Evolutionary conservation across 2,888 invertebrate genomes (phyloP).

Genomic region (Liodrosophila aerea): DNA sequence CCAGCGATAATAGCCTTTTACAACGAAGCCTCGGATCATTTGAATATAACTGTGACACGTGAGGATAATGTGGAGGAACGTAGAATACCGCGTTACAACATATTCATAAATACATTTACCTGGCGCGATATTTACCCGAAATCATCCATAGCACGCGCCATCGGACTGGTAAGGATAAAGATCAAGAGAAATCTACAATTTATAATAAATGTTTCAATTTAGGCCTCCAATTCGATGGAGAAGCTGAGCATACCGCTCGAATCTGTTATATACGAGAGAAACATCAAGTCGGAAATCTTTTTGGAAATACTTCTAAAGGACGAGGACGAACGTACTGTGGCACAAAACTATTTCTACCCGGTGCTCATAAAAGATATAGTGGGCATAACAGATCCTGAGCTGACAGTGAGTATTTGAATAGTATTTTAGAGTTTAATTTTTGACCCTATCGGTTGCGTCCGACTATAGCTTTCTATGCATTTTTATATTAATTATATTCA

Average conservation of each 20-base stretch:
- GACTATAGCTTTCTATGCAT: no score
- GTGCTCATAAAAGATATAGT: slow-evolving; percentile 84
- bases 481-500: background rate
- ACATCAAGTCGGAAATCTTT: slow-evolving; percentile 60
- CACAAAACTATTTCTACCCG: slow-evolving; percentile 88
- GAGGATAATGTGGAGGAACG: slow-evolving; percentile 84
- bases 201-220: background rate
- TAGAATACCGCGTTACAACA: slow-evolving; percentile 82
- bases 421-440: background rate
- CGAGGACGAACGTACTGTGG: slow-evolving; percentile 78
- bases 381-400: slow-evolving; percentile 84
- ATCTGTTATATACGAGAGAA: slow-evolving; percentile 39
- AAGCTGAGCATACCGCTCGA: slow-evolving; percentile 58
- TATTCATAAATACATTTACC: slow-evolving; percentile 85
- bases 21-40: slow-evolving; percentile 81
- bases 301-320: slow-evolving; percentile 80
- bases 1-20: slow-evolving; percentile 86
- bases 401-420: slow-evolving; percentile 85
- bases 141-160: slow-evolving; percentile 56
- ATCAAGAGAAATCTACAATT: background rate
- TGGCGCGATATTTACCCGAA: slow-evolving; percentile 84
- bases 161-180: slow-evolving; percentile 60
- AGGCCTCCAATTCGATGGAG: slow-evolving; percentile 72
- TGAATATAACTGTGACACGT: slow-evolving; percentile 86
- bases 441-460: no score